These are phyloP conservation scores for Rhegmatorhina hoffmannsi DNA, from an alignment of 2,113 vertebrate genomes.

Conservation along the genomic window DNA sequence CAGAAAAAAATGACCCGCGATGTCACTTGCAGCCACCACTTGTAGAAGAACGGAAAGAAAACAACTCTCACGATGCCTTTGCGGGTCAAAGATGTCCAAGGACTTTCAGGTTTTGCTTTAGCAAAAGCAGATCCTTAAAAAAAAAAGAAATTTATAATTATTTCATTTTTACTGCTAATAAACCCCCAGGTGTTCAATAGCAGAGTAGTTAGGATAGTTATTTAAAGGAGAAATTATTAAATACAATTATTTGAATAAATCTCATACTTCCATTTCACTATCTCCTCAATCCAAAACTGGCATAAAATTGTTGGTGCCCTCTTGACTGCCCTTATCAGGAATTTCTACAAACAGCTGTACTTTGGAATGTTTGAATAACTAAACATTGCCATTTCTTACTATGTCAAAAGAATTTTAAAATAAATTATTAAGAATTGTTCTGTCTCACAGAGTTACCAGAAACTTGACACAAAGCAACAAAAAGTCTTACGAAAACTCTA, in stretches of 20 bases:
- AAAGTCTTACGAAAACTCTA: background rate
- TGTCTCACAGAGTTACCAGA: background rate
- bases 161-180: background rate
- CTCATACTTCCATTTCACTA: background rate
- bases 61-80: conserved; percentile 97
- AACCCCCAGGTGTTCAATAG: background rate
- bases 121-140: conserved; percentile 94
- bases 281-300: background rate
- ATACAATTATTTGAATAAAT: background rate
- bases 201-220: background rate
- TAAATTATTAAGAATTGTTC: background rate
- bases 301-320: background rate
- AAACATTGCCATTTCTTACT: background rate
- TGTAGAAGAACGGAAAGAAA: conserved; percentile 97
- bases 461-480: background rate
- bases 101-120: conserved; percentile 98
- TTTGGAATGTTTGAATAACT: background rate
- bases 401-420: background rate
- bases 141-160: background rate
- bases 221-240: background rate
- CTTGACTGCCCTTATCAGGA: background rate
- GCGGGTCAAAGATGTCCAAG: conserved; percentile 96
- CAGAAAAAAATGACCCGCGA: conserved; percentile 93
- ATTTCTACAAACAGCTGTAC: background rate
- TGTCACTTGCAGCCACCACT: conserved; percentile 99